Evolutionary conservation across 1,140 invertebrate species (phyloP).

Genomic region (Drosophila busckii): DNA sequence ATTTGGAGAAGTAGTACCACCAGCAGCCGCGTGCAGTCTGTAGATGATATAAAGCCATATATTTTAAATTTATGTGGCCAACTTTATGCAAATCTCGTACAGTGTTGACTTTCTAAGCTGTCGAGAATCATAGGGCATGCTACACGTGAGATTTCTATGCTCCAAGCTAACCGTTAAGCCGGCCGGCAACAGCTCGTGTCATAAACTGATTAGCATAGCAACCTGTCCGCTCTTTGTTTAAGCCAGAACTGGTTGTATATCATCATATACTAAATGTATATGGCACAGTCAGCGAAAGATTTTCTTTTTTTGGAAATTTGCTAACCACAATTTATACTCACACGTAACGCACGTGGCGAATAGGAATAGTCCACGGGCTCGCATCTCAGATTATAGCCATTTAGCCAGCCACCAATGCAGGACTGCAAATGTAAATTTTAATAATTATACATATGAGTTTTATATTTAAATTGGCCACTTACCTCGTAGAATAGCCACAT

Average conservation of each 20-base stretch:
- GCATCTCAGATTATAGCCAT: slow-evolving; percentile 90
- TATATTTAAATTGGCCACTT: slow-evolving; percentile 56
- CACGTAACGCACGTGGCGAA: slow-evolving; percentile 87
- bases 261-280: slow-evolving; percentile 35
- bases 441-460: slow-evolving; percentile 2
- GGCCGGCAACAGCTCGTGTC: slow-evolving; percentile 28
- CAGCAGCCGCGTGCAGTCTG: slow-evolving; percentile 87
- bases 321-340: slow-evolving; percentile 81
- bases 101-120: slow-evolving; percentile 51
- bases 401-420: slow-evolving; percentile 86
- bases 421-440: slow-evolving; percentile 69
- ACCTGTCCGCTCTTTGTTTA: slow-evolving; percentile 42
- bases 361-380: slow-evolving; percentile 94
- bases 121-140: slow-evolving; percentile 21
- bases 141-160: slow-evolving; percentile 50
- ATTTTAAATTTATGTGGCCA: slow-evolving; percentile 15
- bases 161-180: slow-evolving; percentile 7
- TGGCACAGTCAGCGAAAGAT: slow-evolving; percentile 50
- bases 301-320: slow-evolving; percentile 24
- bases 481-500: slow-evolving; percentile 91
- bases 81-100: slow-evolving; percentile 16
- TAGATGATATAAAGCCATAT: slow-evolving; percentile 15
- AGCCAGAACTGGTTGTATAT: slow-evolving; percentile 56
- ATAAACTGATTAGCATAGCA: slow-evolving; percentile 61
- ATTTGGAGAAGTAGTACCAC: slow-evolving; percentile 95